Base-by-base conservation (phyloP, 2,888 invertebrate species). In the Adelphocoris suturalis region DNA sequence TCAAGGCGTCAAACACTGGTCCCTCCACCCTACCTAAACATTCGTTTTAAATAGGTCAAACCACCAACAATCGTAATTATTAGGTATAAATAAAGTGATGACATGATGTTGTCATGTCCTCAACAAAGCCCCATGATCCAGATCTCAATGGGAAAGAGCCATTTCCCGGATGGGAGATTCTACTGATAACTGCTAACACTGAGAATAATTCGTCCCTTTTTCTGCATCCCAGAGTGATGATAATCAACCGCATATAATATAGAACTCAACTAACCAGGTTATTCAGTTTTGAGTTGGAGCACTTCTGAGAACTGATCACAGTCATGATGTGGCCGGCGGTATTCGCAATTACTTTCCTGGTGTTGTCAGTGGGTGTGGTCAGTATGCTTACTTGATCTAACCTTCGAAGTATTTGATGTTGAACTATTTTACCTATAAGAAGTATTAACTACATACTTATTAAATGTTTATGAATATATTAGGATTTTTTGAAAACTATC, bases 141-240 rank as follows among this genome's bases (percentile, higher is more conserved):
- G 55, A 57, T 1, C 57, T 57, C 7, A n/a, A 16, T 52, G 14
- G 13, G 14, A 52, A 52, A 52, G 52, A 57, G 57, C 57, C 68
- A 27, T 68, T 68, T 68, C 68, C 68, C 68, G 68, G 68, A 68
- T 23, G 68, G 13, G 19, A 68, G 68, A 68, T 68, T 9, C 68
- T 68, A 2, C 19, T 19, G 68, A 68, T 68, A 68, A 68, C 12
- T 5, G 52, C 1, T 2, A 2, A 7, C 52, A 52, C 12, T 52
- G 3, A 52, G 11, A n/a, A 16, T 55, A 9, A 9, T 55, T 61
- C 19, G 7, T 4, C 2, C 11, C 3, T 61, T 61, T 11, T 37
- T 61, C 68, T 9, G 13, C 23, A 19, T 23, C 23, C 68, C 23
- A 12, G 23, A 68, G 9, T 57, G 68, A 68, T 68, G 23, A 23